Base-by-base conservation (phyloP, 2,113 vertebrate genomes). In the Platichthys flesus region DNA sequence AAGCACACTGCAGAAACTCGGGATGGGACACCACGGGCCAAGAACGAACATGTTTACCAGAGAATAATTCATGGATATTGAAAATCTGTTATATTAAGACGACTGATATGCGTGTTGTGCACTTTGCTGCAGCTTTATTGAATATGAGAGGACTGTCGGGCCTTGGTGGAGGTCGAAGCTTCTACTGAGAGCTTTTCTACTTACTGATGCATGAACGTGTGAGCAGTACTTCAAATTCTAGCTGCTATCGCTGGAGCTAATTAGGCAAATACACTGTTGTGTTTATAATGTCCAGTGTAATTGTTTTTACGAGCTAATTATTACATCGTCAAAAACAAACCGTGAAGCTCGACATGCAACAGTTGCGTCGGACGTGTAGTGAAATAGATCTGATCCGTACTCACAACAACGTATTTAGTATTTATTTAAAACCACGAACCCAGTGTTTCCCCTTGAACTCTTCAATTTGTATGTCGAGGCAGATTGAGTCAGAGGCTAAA, bases 401-500 rank as follows among this genome's bases (percentile, higher is more conserved):
- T 31, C 5, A 31, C 31, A 31, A 15, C 52, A 14, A 9, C 3
- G 65, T 65, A 23, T 56, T 79, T 55, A 24, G 26, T 42, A 42
- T 66, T 77, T 71, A 73, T 71, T 68, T 57, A 66, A 56, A 37
- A 37, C 35, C 9, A 3, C 10, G 3, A 10, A 56, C 10, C 23
- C 54, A 21, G 28, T 57, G 35, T 31, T 63, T 9, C 54, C 57
- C 35, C 26, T 54, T n/a, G 5, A 28, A 71, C 57, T 61, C 40
- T 64, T 67, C 65, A 49, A 59, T 86, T 84, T 78, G 40, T 66
- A 67, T 2, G 56, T 74, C 64, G 63, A 47, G 37, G 61, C 71
- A 68, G 74, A 72, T 83, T 71, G 72, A 77, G 81, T 84, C 74
- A 71, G 78, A 67, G 67, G 75, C 78, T 60, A 72, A 76, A 64